Evolutionary conservation across 2,113 vertebrate genomes (phyloP), one percentile per base, ranked within the genome.

Genomic region (Suricata suricatta): DNA sequence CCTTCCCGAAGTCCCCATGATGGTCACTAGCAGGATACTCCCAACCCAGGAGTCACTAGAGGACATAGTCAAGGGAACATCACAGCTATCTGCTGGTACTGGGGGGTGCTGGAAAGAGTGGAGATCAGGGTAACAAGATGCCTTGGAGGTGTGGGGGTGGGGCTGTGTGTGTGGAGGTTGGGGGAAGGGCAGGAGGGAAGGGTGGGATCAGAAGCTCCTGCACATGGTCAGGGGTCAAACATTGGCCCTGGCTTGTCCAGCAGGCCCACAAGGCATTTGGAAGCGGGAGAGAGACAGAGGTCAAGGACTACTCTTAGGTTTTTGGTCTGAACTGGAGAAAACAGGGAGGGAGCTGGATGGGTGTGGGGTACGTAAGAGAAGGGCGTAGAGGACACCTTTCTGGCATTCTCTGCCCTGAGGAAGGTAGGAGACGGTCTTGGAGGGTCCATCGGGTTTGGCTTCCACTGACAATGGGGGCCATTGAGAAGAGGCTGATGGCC

Each of bases 1-100:
- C 9, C 25, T 31, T 7, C 47, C 29, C 1, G 38, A 33, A 54
- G 38, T 52, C 60, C 29, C 77, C 64, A 7, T 1, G 8, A 27
- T 1, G 38, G 92, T n/a, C 31, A 9, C 41, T 0, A 1, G 6
- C 10, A 0, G 0, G 25, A 71, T 60, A 5, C 8, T 41, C 38
- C 35, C 47, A 38, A 7, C 0, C 27, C 7, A 63, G 35, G 31
- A 29, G 63, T 21, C 5, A 0, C 33, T 8, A 38, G 54, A 85
- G 25, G 0, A 23, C 64, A 31, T 68, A 17, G 1, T 2, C 44
- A 29, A 15, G 31, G 52, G 44, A 9, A 13, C 31, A 17, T 33
- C 19, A 27, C 21, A 9, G 90, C 66, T 33, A 44, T 63, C 17
- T 87, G 19, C 14, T 63, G 38, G 27, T 14, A 17, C 38, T 35